Evolutionary conservation across 1,140 invertebrate genomes (phyloP).

Genomic region (Idris sp.): DNA sequence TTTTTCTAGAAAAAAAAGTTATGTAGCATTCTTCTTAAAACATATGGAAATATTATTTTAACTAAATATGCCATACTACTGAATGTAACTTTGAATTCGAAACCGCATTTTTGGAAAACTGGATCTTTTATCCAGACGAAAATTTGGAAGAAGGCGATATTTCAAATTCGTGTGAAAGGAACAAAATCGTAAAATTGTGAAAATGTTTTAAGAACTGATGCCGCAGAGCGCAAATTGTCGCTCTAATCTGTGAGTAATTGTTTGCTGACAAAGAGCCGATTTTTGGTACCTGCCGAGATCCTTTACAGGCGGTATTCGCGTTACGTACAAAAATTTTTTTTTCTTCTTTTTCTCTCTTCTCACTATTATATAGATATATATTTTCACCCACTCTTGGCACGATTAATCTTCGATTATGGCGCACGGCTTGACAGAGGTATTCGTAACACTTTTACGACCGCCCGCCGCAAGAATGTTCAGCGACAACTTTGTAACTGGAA

Average conservation of each 20-base stretch:
- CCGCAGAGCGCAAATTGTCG: slow-evolving; percentile 53
- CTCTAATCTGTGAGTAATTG: slow-evolving; percentile 63
- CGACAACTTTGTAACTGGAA: slow-evolving; percentile 50
- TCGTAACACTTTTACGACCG: slow-evolving; percentile 66
- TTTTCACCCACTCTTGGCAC: slow-evolving; percentile 50
- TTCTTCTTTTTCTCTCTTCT: neutral
- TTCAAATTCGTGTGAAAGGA: no score
- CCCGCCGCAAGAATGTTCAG: slow-evolving; percentile 37
- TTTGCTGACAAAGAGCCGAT: slow-evolving; percentile 32
- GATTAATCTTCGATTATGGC: slow-evolving; percentile 68
- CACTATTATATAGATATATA: no score
- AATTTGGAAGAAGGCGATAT: no score
- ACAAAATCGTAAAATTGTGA: no score
- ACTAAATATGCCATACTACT: no score
- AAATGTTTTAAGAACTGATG: slow-evolving; percentile 6
- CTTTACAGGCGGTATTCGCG: slow-evolving; percentile 6
- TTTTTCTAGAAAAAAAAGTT: no score
- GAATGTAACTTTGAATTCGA: no score
- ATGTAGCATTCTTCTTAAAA: no score
- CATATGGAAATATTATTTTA: no score
- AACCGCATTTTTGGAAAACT: no score
- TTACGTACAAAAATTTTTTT: slow-evolving; percentile 12
- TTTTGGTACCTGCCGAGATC: slow-evolving; percentile 35
- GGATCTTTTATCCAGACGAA: no score
- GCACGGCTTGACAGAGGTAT: slow-evolving; percentile 56